Evolutionary conservation across 1,140 invertebrate genomes (phyloP), one percentile per base, ranked within the genome.

Genomic region (Heliconius hewitsoni): DNA sequence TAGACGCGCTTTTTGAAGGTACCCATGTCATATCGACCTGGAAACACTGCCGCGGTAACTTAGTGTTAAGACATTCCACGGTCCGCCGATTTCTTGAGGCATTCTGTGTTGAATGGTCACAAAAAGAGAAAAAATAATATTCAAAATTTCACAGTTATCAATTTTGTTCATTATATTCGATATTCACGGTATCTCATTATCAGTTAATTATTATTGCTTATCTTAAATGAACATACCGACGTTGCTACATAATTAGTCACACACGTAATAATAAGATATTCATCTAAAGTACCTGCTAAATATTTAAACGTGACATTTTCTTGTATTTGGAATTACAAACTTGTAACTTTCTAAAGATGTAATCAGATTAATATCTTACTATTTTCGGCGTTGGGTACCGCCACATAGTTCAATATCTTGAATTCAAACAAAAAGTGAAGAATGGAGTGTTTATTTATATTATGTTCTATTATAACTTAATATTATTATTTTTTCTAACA

Each of bases 161-260:
- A 27, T 60, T 23, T 23, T 60, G 19, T 11, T 60, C 8, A 60
- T 60, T 60, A 57, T 57, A n/a, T 57, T n/a, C 55, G n/a, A 57
- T 57, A 57, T 57, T 57, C 8, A 57, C 55, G 55, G n/a, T 57
- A 57, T 57, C 55, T 57, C 55, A 57, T 57, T 57, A 57, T 60
- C 19, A 23, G 1, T 60, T 60, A 60, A 60, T 60, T 60, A 60
- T 60, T 60, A 60, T 23, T 13, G 55, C 55, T 60, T 60, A 60
- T 60, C 55, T 60, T 3, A 60, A 60, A 60, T 60, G 23, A 23
- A 27, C 55, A 60, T 60, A 60, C 55, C 55, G 55, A n/a, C 55
- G n/a, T 2, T 27, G n/a, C 55, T 3, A 60, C 55, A 23, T 60
- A 60, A 60, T 60, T 60, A 60, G 55, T 60, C n/a, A 60, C 19